phyloP scores from a whole-genome alignment of 2,797 vertebrate species.

The Tokudaia tokunoshimensis region DNA sequence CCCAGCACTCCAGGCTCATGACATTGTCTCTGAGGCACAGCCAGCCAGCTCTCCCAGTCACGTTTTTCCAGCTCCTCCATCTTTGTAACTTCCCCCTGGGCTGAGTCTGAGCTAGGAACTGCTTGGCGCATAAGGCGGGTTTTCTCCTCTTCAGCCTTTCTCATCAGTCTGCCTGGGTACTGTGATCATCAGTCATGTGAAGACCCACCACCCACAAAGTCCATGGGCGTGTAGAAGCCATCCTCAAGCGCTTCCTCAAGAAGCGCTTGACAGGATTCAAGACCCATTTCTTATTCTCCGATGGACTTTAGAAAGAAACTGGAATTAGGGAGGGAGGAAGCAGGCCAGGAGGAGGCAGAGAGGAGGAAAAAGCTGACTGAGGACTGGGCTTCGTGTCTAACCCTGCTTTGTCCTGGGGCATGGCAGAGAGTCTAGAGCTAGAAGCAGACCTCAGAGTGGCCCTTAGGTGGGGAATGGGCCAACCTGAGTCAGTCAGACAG shows the following conservation, averaged over 20 bases:
- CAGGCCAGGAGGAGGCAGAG: not conserved
- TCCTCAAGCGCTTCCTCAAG: not conserved
- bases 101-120: not conserved
- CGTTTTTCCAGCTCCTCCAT: not conserved
- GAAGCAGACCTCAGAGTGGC: not conserved
- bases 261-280: not conserved
- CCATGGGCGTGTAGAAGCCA: not conserved
- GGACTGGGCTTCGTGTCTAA: not conserved
- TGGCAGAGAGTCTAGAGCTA: not conserved
- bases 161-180: not conserved
- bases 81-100: not conserved
- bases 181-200: rapidly evolving
- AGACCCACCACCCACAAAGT: not conserved
- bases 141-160: rapidly evolving
- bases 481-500: not conserved
- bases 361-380: not conserved
- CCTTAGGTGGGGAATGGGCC: not conserved
- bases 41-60: not conserved
- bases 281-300: not conserved
- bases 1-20: not conserved
- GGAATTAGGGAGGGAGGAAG: not conserved
- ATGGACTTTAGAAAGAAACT: not conserved
- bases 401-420: not conserved
- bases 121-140: not conserved
- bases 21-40: rapidly evolving